phyloP scores from a whole-genome alignment of 2,797 vertebrate genomes.

The Enteromius mattozi region DNA sequence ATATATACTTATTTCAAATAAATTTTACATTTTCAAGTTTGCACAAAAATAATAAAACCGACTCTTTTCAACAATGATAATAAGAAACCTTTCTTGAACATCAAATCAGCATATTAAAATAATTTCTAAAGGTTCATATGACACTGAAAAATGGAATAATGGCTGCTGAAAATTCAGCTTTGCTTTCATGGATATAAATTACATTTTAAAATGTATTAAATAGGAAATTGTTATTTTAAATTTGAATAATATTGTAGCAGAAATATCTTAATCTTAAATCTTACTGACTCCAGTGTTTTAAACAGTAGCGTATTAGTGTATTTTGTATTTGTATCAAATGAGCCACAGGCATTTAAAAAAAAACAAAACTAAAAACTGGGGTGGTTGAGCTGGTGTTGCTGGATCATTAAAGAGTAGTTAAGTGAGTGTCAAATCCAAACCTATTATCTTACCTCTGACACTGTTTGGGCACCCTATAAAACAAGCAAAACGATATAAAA shows the following conservation, averaged over 20 bases:
- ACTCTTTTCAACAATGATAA: background rate
- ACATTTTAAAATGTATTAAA: background rate
- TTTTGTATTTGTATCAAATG: background rate
- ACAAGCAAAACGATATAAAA: slow-evolving; percentile 45
- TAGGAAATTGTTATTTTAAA: background rate
- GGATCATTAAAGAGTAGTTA: slow-evolving; percentile 61
- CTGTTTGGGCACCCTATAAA: slow-evolving; percentile 74
- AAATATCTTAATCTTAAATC: no score
- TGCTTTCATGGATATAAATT: background rate
- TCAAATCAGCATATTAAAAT: background rate
- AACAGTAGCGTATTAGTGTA: background rate
- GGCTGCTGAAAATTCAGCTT: background rate
- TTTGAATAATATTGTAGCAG: background rate
- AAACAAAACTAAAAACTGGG: slow-evolving; percentile 36
- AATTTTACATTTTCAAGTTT: background rate
- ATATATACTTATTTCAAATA: background rate
- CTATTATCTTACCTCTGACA: slow-evolving; percentile 75
- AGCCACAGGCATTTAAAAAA: background rate
- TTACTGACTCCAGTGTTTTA: background rate
- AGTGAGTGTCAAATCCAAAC: slow-evolving; percentile 70
- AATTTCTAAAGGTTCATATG: background rate
- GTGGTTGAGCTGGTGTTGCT: slow-evolving; percentile 63
- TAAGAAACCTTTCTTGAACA: background rate
- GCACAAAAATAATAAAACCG: background rate
- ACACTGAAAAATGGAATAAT: background rate